Percentiles rank a stretch among this genome's conserved stretches.
Evolutionary conservation across 2,797 vertebrate genomes (phyloP).

Genomic region (Hypotaenidia okinawae): DNA sequence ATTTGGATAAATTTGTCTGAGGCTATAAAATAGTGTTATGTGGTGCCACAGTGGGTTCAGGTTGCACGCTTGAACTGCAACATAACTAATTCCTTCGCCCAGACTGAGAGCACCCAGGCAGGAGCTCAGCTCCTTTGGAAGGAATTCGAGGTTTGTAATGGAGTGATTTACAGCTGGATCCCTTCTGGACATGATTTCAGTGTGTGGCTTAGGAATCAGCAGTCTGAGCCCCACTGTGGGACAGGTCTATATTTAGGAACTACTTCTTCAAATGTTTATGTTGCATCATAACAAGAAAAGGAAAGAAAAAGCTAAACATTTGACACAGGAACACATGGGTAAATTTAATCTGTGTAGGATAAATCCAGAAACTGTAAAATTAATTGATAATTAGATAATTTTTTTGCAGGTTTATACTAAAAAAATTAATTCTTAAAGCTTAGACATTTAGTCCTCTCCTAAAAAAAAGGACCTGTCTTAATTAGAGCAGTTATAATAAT

Average conservation of each 20-base stretch:
- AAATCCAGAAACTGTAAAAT: not conserved
- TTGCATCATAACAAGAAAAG: not conserved
- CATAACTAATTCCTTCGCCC: not conserved
- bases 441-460: not conserved
- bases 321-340: not conserved
- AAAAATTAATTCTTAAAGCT: not conserved
- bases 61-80: not conserved
- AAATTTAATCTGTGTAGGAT: not conserved
- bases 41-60: not conserved
- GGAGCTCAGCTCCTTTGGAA: not conserved
- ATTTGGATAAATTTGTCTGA: not conserved
- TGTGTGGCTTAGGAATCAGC: fast-evolving
- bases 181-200: not conserved
- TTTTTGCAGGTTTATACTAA: not conserved
- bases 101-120: not conserved
- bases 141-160: not conserved
- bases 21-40: not conserved
- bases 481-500: not conserved
- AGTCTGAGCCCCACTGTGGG: not conserved
- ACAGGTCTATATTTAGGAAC: not conserved
- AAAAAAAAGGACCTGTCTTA: not conserved
- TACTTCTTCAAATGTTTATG: not conserved
- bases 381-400: not conserved
- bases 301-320: not conserved
- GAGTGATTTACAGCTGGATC: not conserved